These are phyloP conservation scores for Buceros bicornis DNA, from an alignment of 2,797 vertebrate species.

Conservation along the genomic window DNA sequence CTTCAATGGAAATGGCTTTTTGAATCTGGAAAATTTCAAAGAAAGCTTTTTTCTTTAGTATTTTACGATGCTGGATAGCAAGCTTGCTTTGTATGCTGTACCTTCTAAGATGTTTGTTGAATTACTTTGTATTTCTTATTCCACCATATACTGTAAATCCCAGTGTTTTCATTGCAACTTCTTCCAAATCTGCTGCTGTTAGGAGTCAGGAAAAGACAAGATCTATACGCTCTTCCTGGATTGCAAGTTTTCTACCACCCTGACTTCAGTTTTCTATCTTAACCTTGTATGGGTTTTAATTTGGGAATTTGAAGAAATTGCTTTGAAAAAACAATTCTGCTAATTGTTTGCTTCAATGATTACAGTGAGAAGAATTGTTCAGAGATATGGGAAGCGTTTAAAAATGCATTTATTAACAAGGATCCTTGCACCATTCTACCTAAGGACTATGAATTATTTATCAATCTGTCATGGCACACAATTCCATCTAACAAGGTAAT, in stretches of 20 bases:
- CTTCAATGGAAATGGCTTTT: background rate
- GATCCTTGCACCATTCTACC: conserved; percentile 79
- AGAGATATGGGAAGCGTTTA: conserved; percentile 81
- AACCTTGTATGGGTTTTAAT: background rate
- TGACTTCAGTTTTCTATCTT: background rate
- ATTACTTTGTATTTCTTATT: background rate
- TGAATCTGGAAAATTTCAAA: background rate
- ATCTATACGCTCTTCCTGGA: background rate
- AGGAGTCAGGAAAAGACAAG: background rate
- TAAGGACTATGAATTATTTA: conserved; percentile 78
- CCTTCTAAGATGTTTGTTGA: background rate
- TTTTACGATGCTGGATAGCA: background rate
- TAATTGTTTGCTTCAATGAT: background rate
- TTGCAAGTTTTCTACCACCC: background rate
- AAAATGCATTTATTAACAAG: conserved; percentile 75
- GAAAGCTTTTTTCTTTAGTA: background rate
- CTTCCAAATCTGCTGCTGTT: background rate
- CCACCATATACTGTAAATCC: background rate
- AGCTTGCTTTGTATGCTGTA: background rate
- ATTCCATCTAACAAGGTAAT: conserved; percentile 82
- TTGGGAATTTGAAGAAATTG: background rate
- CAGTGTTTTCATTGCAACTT: background rate
- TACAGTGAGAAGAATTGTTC: conserved; percentile 82
- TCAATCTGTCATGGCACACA: conserved; percentile 74
- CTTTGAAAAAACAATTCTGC: background rate